These are phyloP conservation scores for Ctenomys sociabilis DNA, from an alignment of 2,113 vertebrate genomes.

Conservation along the genomic window DNA sequence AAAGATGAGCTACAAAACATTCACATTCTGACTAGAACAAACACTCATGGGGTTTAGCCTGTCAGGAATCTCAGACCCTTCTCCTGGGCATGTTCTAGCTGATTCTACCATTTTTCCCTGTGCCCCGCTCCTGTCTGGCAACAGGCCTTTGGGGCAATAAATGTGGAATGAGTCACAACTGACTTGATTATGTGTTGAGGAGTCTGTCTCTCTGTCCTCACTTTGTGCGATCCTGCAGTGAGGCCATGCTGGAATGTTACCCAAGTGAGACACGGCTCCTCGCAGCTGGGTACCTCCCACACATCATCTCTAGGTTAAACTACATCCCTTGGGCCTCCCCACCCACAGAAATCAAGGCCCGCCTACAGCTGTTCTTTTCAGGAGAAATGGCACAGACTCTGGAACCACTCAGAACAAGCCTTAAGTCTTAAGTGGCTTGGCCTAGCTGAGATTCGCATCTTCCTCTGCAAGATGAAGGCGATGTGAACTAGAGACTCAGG, in stretches of 20 bases:
- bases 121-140: neutral
- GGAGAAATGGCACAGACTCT: neutral
- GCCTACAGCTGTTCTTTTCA: neutral
- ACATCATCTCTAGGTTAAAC: fast-evolving
- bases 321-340: fast-evolving
- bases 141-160: neutral
- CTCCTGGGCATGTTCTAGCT: fast-evolving
- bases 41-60: neutral
- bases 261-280: fast-evolving
- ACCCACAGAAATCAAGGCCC: neutral
- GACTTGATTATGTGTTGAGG: neutral
- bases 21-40: neutral
- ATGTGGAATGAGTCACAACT: neutral
- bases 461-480: neutral
- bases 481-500: neutral
- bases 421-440: neutral
- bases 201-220: neutral
- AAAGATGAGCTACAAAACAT: neutral
- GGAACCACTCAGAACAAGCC: neutral
- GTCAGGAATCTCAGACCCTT: neutral
- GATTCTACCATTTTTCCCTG: neutral
- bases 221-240: neutral
- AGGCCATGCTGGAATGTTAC: neutral
- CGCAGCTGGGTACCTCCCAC: neutral
- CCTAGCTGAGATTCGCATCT: neutral